Evolutionary conservation across 2,113 vertebrate genomes (phyloP).

Genomic region (Semnopithecus entellus): DNA sequence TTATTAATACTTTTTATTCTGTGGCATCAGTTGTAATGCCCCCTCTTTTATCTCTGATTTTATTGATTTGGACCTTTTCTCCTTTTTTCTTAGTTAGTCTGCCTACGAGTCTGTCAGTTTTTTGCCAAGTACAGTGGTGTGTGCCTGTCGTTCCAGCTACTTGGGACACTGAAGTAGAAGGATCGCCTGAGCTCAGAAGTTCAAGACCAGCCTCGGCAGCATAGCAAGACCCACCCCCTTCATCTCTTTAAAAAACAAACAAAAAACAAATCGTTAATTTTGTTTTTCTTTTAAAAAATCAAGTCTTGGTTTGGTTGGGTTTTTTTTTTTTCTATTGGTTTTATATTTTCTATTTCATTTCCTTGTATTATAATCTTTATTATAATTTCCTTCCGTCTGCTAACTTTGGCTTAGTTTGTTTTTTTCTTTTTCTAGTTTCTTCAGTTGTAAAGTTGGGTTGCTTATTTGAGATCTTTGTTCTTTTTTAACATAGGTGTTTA

Average conservation of each 20-base stretch:
- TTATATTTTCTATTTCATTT: not conserved
- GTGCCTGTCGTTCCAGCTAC: not conserved
- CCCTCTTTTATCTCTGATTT: not conserved
- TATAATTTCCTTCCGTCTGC: not conserved
- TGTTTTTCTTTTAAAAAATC: no score
- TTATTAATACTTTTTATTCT: not conserved
- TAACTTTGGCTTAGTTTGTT: not conserved
- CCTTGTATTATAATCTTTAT: not conserved
- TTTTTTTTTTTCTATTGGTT: not conserved
- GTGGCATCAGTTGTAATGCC: not conserved
- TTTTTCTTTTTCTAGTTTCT: not conserved
- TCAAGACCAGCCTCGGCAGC: not conserved
- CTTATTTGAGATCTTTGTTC: not conserved
- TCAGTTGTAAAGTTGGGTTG: not conserved
- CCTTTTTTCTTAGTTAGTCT: not conserved
- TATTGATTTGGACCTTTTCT: not conserved
- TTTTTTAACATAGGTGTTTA: not conserved
- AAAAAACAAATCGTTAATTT: no score
- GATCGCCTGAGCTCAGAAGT: not conserved
- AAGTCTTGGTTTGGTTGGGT: not conserved
- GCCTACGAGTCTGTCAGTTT: not conserved
- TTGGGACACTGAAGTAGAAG: not conserved
- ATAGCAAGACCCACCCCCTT: not conserved
- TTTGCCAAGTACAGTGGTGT: not conserved
- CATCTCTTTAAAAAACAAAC: not conserved